These are phyloP conservation scores for Oryzias curvinotus DNA, from an alignment of 2,113 vertebrate species.

Conservation along the genomic window DNA sequence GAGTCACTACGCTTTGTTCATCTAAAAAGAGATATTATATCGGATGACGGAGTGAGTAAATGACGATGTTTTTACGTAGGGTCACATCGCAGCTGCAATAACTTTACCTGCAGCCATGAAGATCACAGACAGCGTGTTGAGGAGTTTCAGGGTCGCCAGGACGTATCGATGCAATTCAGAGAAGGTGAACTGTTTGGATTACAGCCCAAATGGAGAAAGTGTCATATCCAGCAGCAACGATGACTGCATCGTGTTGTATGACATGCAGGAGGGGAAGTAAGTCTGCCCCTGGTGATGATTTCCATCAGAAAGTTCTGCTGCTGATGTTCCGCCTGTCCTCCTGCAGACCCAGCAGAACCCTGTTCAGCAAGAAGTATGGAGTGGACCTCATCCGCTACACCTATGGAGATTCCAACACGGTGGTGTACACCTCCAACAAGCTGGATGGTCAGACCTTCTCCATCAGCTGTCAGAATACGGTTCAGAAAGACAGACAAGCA, in stretches of 20 bases:
- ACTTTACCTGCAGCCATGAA: slow-evolving; percentile 77
- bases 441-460: slow-evolving; percentile 84
- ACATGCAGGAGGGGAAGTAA: slow-evolving; percentile 96
- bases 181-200: slow-evolving; percentile 97
- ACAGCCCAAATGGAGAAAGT: slow-evolving; percentile 91
- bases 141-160: slow-evolving; percentile 95
- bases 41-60: background rate
- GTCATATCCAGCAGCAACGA: slow-evolving; percentile 96
- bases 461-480: background rate
- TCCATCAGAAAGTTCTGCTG: background rate
- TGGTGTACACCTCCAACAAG: slow-evolving; percentile 98
- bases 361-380: slow-evolving; percentile 99
- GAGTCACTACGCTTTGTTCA: no score
- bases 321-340: background rate
- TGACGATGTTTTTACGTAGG: background rate
- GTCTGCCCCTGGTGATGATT: background rate
- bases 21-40: background rate
- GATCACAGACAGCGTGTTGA: slow-evolving; percentile 91
- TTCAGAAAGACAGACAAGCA: background rate
- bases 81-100: background rate
- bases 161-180: slow-evolving; percentile 90
- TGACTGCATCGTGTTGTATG: slow-evolving; percentile 95
- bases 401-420: slow-evolving; percentile 87
- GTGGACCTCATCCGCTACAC: slow-evolving; percentile 98
- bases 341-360: slow-evolving; percentile 86